A percentile compares a stretch with the other conserved stretches of the same genome.
Evolutionary conservation across 2,888 invertebrate species (phyloP).

Genomic region (Cryptus armator): DNA sequence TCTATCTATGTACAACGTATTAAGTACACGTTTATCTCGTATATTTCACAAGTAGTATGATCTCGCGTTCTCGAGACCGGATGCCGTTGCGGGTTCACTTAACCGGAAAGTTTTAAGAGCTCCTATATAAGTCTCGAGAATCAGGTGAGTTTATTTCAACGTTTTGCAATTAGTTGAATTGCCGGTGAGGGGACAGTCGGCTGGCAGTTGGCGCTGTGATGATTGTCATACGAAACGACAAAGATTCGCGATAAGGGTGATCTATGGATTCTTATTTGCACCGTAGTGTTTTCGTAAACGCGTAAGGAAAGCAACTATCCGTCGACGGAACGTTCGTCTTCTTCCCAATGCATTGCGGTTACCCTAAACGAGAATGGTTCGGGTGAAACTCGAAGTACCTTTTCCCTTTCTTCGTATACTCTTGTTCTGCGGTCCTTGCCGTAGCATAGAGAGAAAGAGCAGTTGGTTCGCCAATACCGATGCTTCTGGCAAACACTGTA

Average conservation of each 20-base stretch:
- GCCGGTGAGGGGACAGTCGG: neutral
- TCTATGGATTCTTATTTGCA: conserved; percentile 10
- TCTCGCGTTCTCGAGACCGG: conserved; percentile 37
- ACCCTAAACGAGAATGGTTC: neutral
- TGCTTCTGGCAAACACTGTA: neutral
- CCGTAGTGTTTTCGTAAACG: neutral
- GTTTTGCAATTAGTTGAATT: conserved; percentile 38
- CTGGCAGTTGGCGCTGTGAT: neutral
- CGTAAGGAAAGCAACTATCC: conserved; percentile 6
- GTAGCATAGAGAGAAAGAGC: neutral
- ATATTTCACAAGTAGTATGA: neutral
- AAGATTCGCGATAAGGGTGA: neutral
- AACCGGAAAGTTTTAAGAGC: conserved; percentile 55
- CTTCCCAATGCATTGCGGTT: neutral
- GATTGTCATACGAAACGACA: neutral
- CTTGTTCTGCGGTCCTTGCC: neutral
- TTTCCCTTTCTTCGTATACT: neutral
- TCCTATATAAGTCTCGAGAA: conserved; percentile 49
- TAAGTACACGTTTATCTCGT: neutral
- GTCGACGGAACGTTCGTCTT: neutral
- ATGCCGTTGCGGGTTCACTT: conserved; percentile 44
- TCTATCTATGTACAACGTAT: neutral
- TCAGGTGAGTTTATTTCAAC: conserved; percentile 42
- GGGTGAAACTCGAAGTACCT: neutral
- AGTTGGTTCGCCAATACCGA: neutral